Conservation (phyloP, 2,888 invertebrate species). For the Ctenicera cuprea region DNA sequence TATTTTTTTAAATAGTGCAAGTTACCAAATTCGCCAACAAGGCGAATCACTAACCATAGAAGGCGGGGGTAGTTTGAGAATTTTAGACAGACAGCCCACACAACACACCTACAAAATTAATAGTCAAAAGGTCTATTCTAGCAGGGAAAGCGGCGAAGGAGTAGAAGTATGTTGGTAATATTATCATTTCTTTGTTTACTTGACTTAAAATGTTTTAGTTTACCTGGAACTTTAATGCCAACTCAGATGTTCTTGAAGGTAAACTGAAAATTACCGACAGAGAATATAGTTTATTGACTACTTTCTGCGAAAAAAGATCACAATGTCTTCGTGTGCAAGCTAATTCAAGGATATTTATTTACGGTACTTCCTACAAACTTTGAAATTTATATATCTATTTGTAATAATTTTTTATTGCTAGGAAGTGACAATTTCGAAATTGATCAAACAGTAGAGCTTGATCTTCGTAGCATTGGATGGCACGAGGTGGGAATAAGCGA, state of each 20-base stretch:
- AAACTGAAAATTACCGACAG: conserved; percentile 83
- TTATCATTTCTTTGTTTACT: not conserved
- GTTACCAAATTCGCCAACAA: conserved; percentile 82
- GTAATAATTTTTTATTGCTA: conserved; percentile 76
- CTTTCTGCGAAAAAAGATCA: conserved; percentile 86
- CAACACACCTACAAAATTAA: conserved; percentile 85
- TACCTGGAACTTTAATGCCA: conserved; percentile 75
- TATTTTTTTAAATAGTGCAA: too few relatives aligned
- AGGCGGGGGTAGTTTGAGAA: conserved; percentile 83
- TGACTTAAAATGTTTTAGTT: conserved; percentile 71
- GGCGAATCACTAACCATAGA: conserved; percentile 83
- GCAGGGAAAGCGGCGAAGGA: conserved; percentile 81
- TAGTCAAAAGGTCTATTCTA: conserved; percentile 75
- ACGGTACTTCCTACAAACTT: not conserved
- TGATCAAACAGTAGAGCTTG: conserved; percentile 81
- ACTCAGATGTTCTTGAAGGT: conserved; percentile 81
- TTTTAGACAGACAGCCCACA: conserved; percentile 78
- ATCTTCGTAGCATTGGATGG: not conserved
- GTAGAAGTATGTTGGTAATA: conserved; percentile 71
- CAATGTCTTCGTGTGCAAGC: conserved; percentile 84
- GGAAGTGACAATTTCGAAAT: conserved; percentile 76
- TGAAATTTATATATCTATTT: too few relatives aligned
- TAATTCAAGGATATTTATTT: not conserved
- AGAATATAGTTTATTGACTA: conserved; percentile 81
- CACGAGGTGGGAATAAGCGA: not conserved